A percentile compares a stretch with the other conserved stretches of the same genome.
Conservation (phyloP, 2,797 vertebrate genomes). For the Cuculus canorus region DNA sequence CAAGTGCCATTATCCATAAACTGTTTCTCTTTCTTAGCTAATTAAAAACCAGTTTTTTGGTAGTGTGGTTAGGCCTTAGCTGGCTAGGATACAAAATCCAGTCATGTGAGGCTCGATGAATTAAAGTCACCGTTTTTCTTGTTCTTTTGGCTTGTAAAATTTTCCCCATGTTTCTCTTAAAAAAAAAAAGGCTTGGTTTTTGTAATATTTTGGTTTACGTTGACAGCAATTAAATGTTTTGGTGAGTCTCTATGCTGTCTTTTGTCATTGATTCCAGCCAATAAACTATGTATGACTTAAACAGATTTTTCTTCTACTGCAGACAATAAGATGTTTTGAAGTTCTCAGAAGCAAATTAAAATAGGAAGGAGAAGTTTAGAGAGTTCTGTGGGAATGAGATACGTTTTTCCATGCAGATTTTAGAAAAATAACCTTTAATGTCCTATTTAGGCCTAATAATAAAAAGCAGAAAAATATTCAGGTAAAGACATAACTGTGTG, state of each 20-base stretch:
- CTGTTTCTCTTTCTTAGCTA: constrained; percentile 28
- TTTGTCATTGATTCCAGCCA: constrained; percentile 54
- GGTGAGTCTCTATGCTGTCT: constrained; percentile 46
- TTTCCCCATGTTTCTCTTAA: constrained; percentile 13
- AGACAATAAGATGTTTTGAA: constrained; percentile 60
- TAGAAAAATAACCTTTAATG: constrained; percentile 40
- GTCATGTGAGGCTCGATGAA: constrained; percentile 28
- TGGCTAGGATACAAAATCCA: constrained; percentile 5
- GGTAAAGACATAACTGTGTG: constrained; percentile 53
- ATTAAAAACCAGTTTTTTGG: constrained; percentile 25
- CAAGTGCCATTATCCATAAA: constrained; percentile 19
- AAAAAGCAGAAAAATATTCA: constrained; percentile 61
- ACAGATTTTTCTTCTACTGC: constrained; percentile 67
- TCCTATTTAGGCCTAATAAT: constrained; percentile 59
- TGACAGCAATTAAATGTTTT: constrained; percentile 40
- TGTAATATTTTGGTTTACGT: background rate
- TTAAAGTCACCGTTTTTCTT: constrained; percentile 27
- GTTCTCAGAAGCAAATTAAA: constrained; percentile 64
- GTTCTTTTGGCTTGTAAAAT: constrained; percentile 23
- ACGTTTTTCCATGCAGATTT: constrained; percentile 31
- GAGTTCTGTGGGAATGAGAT: constrained; percentile 18
- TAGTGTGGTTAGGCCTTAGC: background rate
- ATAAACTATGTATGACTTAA: constrained; percentile 63
- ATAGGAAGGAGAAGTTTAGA: constrained; percentile 51
- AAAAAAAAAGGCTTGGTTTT: background rate